Conservation (phyloP, 1,140 invertebrate genomes). For the Littorina saxatilis region DNA sequence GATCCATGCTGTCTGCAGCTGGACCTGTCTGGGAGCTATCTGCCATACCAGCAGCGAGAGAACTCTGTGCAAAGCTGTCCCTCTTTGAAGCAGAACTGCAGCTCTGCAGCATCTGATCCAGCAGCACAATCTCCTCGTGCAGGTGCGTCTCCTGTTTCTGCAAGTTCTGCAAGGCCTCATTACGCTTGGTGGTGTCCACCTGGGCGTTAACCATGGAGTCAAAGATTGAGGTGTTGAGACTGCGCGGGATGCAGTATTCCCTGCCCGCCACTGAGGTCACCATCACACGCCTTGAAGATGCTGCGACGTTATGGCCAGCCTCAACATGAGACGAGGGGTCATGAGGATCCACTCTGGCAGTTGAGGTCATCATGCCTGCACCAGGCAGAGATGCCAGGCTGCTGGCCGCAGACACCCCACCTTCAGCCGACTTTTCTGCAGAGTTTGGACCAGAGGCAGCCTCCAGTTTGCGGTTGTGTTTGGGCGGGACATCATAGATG, state of each 20-base stretch:
- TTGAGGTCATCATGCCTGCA: not conserved
- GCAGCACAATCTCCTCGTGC: slow-evolving; percentile 65
- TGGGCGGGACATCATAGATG: slow-evolving; percentile 70
- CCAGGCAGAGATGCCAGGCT: not conserved
- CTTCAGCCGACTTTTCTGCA: not conserved
- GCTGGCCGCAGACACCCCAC: slow-evolving; percentile 13
- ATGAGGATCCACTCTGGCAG: not conserved
- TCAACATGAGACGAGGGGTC: not conserved
- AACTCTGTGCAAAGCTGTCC: not conserved
- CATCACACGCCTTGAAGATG: not conserved
- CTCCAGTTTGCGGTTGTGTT: slow-evolving; percentile 38
- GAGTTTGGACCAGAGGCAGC: not conserved
- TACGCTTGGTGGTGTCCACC: slow-evolving; percentile 38
- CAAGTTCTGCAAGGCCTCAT: slow-evolving; percentile 58
- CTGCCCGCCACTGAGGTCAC: slow-evolving; percentile 24
- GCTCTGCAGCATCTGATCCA: slow-evolving; percentile 70
- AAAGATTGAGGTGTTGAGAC: slow-evolving; percentile 28
- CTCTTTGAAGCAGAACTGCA: slow-evolving; percentile 8
- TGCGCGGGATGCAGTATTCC: slow-evolving; percentile 27
- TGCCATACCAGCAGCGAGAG: not conserved
- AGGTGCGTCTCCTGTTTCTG: slow-evolving; percentile 62
- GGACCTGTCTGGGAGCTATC: not conserved
- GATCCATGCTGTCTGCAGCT: not conserved
- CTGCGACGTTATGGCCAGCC: not conserved
- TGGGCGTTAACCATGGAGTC: slow-evolving; percentile 34